Conservation (phyloP, 2,888 invertebrate genomes). For the Margaritifera margaritifera region DNA sequence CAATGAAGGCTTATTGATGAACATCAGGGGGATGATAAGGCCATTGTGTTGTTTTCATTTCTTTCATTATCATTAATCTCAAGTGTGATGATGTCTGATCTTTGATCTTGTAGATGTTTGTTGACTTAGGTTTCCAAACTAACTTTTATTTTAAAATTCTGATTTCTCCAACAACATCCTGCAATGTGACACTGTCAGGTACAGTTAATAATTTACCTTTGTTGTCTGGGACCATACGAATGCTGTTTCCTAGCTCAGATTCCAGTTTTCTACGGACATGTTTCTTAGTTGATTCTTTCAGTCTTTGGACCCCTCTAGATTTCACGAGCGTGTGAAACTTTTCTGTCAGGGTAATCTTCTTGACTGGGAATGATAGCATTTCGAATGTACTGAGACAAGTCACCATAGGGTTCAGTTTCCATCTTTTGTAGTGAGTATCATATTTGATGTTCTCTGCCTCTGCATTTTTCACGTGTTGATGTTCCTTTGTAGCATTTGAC, state of each 20-base stretch:
- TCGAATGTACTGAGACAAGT: conserved; percentile 2
- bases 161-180: not conserved
- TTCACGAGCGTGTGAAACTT: not conserved
- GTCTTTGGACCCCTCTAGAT: not conserved
- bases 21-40: not conserved
- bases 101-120: conserved; percentile 11
- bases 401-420: not conserved
- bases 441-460: too few relatives aligned
- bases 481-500: not conserved
- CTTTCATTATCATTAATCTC: not conserved
- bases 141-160: conserved; percentile 6
- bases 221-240: conserved; percentile 7
- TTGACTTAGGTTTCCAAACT: conserved; percentile 12
- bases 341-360: not conserved
- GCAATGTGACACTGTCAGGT: not conserved
- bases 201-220: not conserved
- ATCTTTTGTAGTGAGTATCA: not conserved
- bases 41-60: not conserved
- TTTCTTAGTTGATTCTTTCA: conserved; percentile 16
- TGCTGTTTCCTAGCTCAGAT: conserved; percentile 5
- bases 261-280: conserved; percentile 14
- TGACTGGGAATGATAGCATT: conserved; percentile 2
- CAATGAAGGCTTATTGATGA: not conserved
- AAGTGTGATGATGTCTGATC: conserved; percentile 10
- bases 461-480: not conserved